A percentile compares a stretch with the other conserved stretches of the same genome.
Conservation (phyloP, 1,140 invertebrate genomes). For the Papilio aristodemus region DNA sequence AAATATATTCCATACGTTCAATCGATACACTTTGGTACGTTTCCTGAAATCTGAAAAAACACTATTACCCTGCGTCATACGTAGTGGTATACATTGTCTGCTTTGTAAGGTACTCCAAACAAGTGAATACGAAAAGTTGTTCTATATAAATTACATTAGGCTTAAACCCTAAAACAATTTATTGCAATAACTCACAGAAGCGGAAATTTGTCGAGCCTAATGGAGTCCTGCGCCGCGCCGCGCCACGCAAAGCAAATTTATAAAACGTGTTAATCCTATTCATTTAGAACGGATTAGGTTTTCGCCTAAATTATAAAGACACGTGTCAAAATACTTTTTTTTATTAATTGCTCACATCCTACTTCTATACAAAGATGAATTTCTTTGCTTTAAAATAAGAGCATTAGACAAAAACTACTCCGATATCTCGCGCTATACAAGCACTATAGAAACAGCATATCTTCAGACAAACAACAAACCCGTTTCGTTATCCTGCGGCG, state of each 20-base stretch:
- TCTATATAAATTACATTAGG: slow-evolving; percentile 1
- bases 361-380: too few relatives aligned
- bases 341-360: too few relatives aligned
- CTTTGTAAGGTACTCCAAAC: too few relatives aligned
- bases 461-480: neutral
- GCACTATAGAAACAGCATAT: neutral
- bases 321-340: too few relatives aligned
- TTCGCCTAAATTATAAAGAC: neutral
- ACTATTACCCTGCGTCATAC: too few relatives aligned
- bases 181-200: neutral
- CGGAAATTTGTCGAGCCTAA: slow-evolving; percentile 18
- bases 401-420: too few relatives aligned
- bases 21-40: neutral
- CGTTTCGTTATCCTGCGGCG: neutral
- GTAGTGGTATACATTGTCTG: too few relatives aligned
- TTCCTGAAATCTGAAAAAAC: too few relatives aligned
- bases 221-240: neutral
- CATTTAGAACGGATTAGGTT: neutral
- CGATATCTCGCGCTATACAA: too few relatives aligned
- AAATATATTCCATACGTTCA: neutral
- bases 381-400: too few relatives aligned
- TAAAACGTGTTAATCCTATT: slow-evolving; percentile 1
- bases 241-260: neutral
- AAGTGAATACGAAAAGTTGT: slow-evolving; percentile 1
- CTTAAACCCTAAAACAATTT: slow-evolving; percentile 1